These are phyloP conservation scores for Hetaerina americana DNA, from an alignment of 1,140 invertebrate genomes.

Conservation along the genomic window DNA sequence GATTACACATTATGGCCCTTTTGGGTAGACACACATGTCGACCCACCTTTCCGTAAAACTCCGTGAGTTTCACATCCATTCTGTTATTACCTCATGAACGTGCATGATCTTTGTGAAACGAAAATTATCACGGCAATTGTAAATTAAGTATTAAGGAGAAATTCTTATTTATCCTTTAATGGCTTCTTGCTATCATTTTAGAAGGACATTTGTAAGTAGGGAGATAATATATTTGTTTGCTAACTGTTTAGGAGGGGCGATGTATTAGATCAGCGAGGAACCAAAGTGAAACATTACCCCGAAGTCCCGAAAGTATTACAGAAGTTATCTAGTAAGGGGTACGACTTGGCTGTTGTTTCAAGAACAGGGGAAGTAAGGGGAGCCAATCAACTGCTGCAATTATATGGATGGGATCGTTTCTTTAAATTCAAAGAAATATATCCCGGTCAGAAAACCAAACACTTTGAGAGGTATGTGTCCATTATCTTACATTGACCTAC, in stretches of 20 bases:
- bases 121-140: neutral
- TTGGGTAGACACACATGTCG: constrained; percentile 58
- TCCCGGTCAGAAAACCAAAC: constrained; percentile 52
- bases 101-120: too few relatives aligned
- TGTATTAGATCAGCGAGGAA: constrained; percentile 36
- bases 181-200: too few relatives aligned
- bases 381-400: constrained; percentile 47
- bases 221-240: too few relatives aligned
- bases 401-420: constrained; percentile 57
- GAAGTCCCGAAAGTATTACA: constrained; percentile 48
- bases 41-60: constrained; percentile 44
- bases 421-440: constrained; percentile 61
- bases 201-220: too few relatives aligned
- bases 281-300: constrained; percentile 38
- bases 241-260: constrained; percentile 36
- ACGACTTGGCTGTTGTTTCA: constrained; percentile 47
- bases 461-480: constrained; percentile 49
- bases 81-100: too few relatives aligned
- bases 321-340: constrained; percentile 38
- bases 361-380: constrained; percentile 49
- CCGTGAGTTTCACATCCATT: constrained; percentile 14
- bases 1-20: constrained; percentile 70
- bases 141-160: too few relatives aligned
- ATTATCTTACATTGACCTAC: too few relatives aligned
- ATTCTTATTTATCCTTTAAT: too few relatives aligned